Percentiles rank a stretch among this genome's conserved stretches.
Evolutionary conservation across 1,140 invertebrate genomes (phyloP).

Genomic region (Nixonia krombeini): DNA sequence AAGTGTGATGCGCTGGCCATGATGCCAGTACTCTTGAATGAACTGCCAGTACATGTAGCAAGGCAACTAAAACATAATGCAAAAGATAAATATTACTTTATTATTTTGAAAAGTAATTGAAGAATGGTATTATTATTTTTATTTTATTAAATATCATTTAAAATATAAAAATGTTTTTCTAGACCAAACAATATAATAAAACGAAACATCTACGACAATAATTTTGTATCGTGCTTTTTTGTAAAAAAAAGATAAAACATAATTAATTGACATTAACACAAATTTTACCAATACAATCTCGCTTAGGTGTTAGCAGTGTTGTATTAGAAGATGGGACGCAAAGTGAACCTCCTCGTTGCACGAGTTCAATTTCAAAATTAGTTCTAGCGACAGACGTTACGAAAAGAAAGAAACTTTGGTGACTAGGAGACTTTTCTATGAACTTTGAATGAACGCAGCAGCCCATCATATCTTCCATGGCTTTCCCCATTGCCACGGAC

Average conservation of each 20-base stretch:
- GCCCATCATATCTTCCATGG: conserved; percentile 95
- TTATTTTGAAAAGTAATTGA: neutral
- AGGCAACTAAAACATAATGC: conserved; percentile 83
- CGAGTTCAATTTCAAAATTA: conserved; percentile 93
- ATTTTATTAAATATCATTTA: too few relatives aligned
- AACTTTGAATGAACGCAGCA: conserved; percentile 80
- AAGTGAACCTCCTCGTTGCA: conserved; percentile 86
- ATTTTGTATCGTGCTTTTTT: too few relatives aligned
- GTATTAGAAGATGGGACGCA: conserved; percentile 73
- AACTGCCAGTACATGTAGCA: conserved; percentile 89
- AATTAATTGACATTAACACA: too few relatives aligned
- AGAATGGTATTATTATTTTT: conserved; percentile 21
- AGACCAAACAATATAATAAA: too few relatives aligned
- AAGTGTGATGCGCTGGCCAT: conserved; percentile 78
- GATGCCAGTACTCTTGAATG: conserved; percentile 81
- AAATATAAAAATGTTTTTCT: too few relatives aligned
- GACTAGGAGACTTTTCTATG: conserved; percentile 75
- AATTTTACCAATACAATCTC: conserved; percentile 86
- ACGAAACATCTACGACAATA: too few relatives aligned
- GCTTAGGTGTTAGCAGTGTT: conserved; percentile 80
- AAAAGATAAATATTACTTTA: too few relatives aligned
- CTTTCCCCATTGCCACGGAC: conserved; percentile 84
- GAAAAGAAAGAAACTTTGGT: conserved; percentile 87
- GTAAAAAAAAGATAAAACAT: too few relatives aligned
- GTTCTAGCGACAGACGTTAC: conserved; percentile 92